Base-by-base conservation (phyloP, 2,113 vertebrate genomes). In the Artemisiospiza belli region DNA sequence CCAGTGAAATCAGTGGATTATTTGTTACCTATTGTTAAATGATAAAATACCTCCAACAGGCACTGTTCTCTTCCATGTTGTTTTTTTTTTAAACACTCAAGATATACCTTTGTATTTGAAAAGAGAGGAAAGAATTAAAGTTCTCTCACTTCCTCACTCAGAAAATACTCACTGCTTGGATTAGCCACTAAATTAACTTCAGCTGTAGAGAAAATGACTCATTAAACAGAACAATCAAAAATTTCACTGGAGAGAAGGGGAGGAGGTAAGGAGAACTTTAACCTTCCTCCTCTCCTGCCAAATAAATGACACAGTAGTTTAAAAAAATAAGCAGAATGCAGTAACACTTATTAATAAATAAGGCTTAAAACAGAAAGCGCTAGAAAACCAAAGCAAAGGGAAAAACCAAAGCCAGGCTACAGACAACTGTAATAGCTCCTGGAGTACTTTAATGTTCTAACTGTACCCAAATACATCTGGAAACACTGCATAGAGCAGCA, bases 171-270 rank as follows among this genome's bases (percentile, higher is more conserved):
- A 94, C 72, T 94, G 90, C 84, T 90, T 93, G 90, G 68, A 93
- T 80, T 52, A 95, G 80, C 72, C 44, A 68, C 52, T 86, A 95
- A 96, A 96, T 95, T 93, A 93, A 93, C 58, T 95, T 96, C 95
- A 97, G 95, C 92, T 96, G 93, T 67, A 96, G 57, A 96, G 83
- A 95, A 96, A 92, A 97, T 94, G 90, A 92, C 83, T 96, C 93
- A 93, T 93, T 87, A 87, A 90, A 92, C 35, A 93, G 80, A 95
- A 93, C 85, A 94, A 93, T 93, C 90, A 94, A 74, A 96, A 94
- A 90, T 75, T 93, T 95, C 83, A 92, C 59, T 91, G 57, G 25
- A 87, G 83, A 72, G 61, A 84, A 75, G 39, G 80, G 89, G 94
- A 94, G 80, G 92, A 92, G 91, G 95, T 89, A 90, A 79, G 28